Evolutionary conservation across 1,140 invertebrate genomes (phyloP).

Genomic region (Babylonia areolata): DNA sequence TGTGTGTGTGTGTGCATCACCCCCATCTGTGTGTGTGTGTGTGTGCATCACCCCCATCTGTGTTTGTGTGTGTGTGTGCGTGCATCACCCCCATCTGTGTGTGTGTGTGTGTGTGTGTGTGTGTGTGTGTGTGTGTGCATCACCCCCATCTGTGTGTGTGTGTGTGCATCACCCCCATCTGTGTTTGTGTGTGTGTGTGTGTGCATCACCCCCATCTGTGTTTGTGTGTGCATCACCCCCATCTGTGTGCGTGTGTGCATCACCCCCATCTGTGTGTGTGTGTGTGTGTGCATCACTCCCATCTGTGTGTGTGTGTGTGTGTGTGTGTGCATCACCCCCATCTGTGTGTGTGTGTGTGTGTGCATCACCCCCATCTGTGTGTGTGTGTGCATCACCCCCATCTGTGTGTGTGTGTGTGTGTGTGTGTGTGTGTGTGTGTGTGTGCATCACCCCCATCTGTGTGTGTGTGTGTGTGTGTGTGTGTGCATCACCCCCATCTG

Average conservation of each 20-base stretch:
- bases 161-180: too few relatives aligned
- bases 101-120: constrained; percentile 19
- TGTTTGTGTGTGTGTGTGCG: constrained; percentile 33
- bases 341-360: neutral
- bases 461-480: constrained; percentile 36
- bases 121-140: too few relatives aligned
- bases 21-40: constrained; percentile 24
- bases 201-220: too few relatives aligned
- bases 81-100: too few relatives aligned
- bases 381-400: neutral
- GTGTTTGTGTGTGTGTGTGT: constrained; percentile 33
- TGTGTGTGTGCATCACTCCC: too few relatives aligned
- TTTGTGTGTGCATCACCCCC: constrained; percentile 63
- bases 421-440: constrained; percentile 26
- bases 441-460: too few relatives aligned
- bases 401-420: constrained; percentile 22
- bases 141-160: neutral
- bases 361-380: neutral
- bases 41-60: too few relatives aligned
- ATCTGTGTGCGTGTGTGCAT: constrained; percentile 56
- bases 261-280: neutral
- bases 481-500: too few relatives aligned
- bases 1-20: too few relatives aligned
- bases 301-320: constrained; percentile 25
- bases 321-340: too few relatives aligned